Base-by-base conservation (phyloP, 2,113 vertebrate species). In the Larimichthys polyactis region DNA sequence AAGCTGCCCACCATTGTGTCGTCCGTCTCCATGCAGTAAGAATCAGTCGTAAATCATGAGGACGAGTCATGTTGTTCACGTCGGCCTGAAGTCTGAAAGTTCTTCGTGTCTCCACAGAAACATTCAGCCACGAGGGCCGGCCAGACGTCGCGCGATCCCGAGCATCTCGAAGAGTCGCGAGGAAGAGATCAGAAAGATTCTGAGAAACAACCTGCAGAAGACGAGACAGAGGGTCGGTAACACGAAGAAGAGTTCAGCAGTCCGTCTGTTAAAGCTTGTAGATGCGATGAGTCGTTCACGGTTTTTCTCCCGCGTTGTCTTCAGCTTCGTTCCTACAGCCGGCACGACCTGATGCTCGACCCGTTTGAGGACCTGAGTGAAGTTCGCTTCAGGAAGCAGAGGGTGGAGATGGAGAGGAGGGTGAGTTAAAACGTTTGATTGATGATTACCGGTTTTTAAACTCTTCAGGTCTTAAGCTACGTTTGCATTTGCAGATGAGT, bases 251-350 rank as follows among this genome's bases (percentile, higher is more conserved):
- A 12, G 17, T 57, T 16, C 36, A 40, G 36, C 29, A 4, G 29
- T 74, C 17, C 11, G n/a, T 32, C 1, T 63, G 60, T 40, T 5
- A 0, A 19, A 14, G 40, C 2, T 22, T 11, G n/a, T 19, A 63
- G 44, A 6, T 11, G 15, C 2, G 22, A 36, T 0, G 2, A 58
- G 49, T 65, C 4, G 0, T 49, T 27, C 9, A n/a, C 17, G 4
- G 11, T 17, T 70, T 12, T 62, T 0, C 29, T 49, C 43, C 4
- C 6, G 46, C 44, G 29, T 49, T 40, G 29, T 20, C 43, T 66
- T 17, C 91, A 99, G 98, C 84, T 99, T 43, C 96, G 96, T 19
- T 99, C 98, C 8, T 99, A 99, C 94, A 99, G 97, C 88, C 92
- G 97, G 75, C 98, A 99, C 88, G 97, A 97, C 0, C 95, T 99